Evolutionary conservation across 2,888 invertebrate species (phyloP), one percentile per base, ranked within the genome.

Genomic region (Nebria salina): DNA sequence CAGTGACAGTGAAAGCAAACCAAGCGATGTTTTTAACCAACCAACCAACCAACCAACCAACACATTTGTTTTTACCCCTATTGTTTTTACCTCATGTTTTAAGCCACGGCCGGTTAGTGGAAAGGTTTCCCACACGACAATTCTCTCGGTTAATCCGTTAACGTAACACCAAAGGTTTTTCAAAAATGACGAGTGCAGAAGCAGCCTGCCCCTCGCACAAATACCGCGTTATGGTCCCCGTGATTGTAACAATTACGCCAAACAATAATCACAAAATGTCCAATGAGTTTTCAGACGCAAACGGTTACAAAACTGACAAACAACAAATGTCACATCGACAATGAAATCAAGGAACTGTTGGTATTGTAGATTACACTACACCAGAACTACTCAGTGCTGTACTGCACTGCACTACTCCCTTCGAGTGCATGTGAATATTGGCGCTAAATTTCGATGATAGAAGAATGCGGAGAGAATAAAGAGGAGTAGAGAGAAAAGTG

Each of bases 281-380:
- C 65, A 75, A 68, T 43, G 25, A 65, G 42, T 80, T 80, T 80
- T 80, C 64, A 8, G 11, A 5, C 54, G 8, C 54, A 54, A 54
- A 54, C 54, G 54, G 80, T 75, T 72, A 75, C 80, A 75, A 75
- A 80, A 72, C 80, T 80, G 80, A 75, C 34, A 34, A 70, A 80
- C 74, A 74, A 80, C 75, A 80, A 80, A 80, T 72, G 80, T 80
- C 80, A 79, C 78, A 78, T 78, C 74, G 54, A 79, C 79, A 80
- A 54, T 25, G 20, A 64, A 9, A 72, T 72, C 54, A 43, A 13
- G n/a, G 54, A 72, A 9, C 79, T 25, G 75, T 43, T 65, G 79
- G 75, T 79, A 79, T 74, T 13, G 25, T 25, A 68, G 79, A 25
- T 70, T 25, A 70, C 34, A 70, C 7, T n/a, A 66, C 25, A 66